Evolutionary conservation across 2,888 invertebrate genomes (phyloP).

Genomic region (Drosophila anceps): DNA sequence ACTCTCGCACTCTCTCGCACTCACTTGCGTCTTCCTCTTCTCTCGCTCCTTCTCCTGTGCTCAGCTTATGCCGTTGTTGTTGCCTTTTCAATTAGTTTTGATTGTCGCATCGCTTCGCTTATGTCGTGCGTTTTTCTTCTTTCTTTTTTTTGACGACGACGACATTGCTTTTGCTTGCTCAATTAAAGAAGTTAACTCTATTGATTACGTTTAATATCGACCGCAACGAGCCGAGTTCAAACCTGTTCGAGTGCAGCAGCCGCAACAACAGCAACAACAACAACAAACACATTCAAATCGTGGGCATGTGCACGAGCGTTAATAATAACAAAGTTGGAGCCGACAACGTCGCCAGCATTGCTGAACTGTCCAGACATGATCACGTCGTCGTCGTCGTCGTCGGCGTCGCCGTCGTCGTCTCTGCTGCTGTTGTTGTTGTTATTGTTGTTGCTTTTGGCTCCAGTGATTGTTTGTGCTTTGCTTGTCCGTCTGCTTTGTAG

Average conservation of each 20-base stretch:
- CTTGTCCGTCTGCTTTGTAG: constrained; percentile 60
- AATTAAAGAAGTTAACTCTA: constrained; percentile 78
- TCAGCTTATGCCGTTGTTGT: background rate
- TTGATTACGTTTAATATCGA: constrained; percentile 78
- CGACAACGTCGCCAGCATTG: constrained; percentile 75
- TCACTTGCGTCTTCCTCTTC: too few relatives aligned
- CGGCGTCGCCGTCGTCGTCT: constrained; percentile 40
- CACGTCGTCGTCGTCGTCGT: constrained; percentile 60
- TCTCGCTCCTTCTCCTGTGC: background rate
- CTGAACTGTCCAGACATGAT: constrained; percentile 77
- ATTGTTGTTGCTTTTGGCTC: constrained; percentile 49
- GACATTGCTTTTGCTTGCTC: constrained; percentile 51
- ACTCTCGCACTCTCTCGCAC: background rate
- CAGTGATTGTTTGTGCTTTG: constrained; percentile 64
- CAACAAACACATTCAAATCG: constrained; percentile 44
- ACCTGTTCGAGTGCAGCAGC: constrained; percentile 62
- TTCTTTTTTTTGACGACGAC: background rate
- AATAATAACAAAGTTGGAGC: constrained; percentile 78
- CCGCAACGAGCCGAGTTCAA: constrained; percentile 57
- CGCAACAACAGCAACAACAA: constrained; percentile 17
- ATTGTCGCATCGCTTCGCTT: constrained; percentile 72
- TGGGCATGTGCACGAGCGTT: constrained; percentile 72
- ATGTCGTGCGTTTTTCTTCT: constrained; percentile 38
- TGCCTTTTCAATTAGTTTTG: constrained; percentile 75
- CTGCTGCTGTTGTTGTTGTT: constrained; percentile 28